A percentile compares a stretch with the other conserved stretches of the same genome.
Conservation (phyloP, 2,113 vertebrate species). For the Eulemur macaco region DNA sequence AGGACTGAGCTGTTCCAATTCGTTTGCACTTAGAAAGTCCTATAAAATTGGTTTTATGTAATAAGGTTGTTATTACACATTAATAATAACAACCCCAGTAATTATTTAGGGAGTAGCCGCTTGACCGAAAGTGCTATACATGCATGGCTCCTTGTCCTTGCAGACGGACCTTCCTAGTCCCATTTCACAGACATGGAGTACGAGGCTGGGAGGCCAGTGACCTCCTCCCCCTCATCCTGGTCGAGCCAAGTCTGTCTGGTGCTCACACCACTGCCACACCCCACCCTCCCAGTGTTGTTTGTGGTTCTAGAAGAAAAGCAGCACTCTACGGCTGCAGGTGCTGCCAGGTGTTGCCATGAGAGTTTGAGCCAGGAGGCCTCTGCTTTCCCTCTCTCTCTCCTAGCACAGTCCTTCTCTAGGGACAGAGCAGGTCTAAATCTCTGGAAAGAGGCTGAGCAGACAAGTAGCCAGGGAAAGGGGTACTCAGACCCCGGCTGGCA, state of each 20-base stretch:
- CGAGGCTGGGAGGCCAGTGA: neutral
- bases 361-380: neutral
- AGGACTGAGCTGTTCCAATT: neutral
- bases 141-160: neutral
- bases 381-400: neutral
- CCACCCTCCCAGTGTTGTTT: neutral
- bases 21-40: neutral
- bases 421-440: neutral
- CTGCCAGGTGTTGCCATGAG: accelerated
- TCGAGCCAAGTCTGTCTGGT: neutral
- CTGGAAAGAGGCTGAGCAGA: neutral
- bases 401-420: neutral
- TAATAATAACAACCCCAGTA: too few relatives aligned
- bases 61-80: too few relatives aligned
- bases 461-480: neutral
- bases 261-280: accelerated
- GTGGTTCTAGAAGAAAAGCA: neutral
- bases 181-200: neutral
- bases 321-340: accelerated
- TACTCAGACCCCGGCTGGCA: neutral
- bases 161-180: accelerated
- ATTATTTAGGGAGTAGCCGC: accelerated
- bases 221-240: too few relatives aligned
- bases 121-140: too few relatives aligned
- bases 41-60: neutral